These are phyloP conservation scores for Drosophila guanche DNA, from an alignment of 1,140 invertebrate species.

Conservation along the genomic window DNA sequence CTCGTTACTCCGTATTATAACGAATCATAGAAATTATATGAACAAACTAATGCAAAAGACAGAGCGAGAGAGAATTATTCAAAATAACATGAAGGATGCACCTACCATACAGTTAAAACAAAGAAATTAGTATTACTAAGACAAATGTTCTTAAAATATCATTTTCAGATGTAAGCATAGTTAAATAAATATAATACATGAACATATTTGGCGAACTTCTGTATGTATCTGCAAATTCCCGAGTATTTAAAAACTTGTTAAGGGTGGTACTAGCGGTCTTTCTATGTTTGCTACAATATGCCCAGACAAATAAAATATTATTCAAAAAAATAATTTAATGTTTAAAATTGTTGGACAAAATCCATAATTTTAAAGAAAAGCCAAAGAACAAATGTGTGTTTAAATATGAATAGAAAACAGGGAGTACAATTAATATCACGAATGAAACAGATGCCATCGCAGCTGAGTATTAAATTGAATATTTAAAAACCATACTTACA, in stretches of 20 bases:
- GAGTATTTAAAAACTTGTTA: conserved; percentile 26
- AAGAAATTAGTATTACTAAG: background rate
- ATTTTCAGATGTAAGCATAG: conserved; percentile 11
- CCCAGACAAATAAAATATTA: background rate
- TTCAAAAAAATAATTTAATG: background rate
- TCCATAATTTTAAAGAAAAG: conserved; percentile 11
- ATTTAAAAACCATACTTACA: conserved; percentile 19
- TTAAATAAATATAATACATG: background rate
- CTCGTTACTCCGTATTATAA: conserved; percentile 18
- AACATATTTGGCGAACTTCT: conserved; percentile 13
- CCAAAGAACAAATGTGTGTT: conserved; percentile 17
- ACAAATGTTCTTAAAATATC: conserved; percentile 15
- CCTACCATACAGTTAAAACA: conserved; percentile 12
- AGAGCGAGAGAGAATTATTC: conserved; percentile 5
- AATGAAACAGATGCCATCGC: conserved; percentile 33
- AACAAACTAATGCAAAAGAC: conserved; percentile 7
- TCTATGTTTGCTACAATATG: conserved; percentile 18
- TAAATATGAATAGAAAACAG: conserved; percentile 11
- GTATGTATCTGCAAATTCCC: conserved; percentile 16
- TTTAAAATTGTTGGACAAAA: conserved; percentile 1
- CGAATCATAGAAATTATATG: background rate
- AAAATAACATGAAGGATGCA: conserved; percentile 17
- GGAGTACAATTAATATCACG: conserved; percentile 5
- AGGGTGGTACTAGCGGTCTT: conserved; percentile 34
- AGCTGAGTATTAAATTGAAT: conserved; percentile 55